These are phyloP conservation scores for Regulus satrapa DNA, from an alignment of 2,113 vertebrate genomes.

Conservation along the genomic window DNA sequence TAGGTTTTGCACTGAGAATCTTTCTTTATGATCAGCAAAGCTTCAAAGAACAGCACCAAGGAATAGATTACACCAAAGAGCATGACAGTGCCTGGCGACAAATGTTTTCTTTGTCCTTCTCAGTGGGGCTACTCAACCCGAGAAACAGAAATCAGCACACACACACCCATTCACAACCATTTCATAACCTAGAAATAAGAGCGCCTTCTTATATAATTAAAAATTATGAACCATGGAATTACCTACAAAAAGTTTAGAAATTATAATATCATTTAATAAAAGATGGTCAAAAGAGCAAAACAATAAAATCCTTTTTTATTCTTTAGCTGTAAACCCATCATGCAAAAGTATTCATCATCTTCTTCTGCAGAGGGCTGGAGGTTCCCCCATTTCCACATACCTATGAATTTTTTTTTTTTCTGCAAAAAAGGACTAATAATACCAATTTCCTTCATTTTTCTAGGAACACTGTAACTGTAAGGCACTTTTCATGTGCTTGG, in stretches of 20 bases:
- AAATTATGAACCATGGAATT: background rate
- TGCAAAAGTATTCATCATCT: background rate
- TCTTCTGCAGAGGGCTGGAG: background rate
- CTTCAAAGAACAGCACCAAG: background rate
- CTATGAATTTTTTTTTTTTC: background rate
- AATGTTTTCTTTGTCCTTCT: background rate
- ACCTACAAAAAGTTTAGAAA: background rate
- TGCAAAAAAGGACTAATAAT: background rate
- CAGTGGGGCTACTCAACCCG: background rate
- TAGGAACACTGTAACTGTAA: background rate
- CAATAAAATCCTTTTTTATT: background rate
- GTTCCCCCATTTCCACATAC: fast-evolving
- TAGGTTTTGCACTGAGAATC: background rate
- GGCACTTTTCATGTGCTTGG: background rate
- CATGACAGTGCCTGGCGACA: background rate
- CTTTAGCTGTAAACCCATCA: background rate
- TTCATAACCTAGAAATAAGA: background rate
- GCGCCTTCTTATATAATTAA: background rate
- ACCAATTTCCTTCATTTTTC: background rate
- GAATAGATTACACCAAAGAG: background rate
- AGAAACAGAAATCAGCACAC: background rate
- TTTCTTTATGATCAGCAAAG: background rate
- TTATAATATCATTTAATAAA: background rate
- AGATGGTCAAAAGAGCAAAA: background rate
- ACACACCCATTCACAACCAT: background rate